phyloP scores from a whole-genome alignment of 2,113 vertebrate genomes.

The Psilopogon haemacephalus region DNA sequence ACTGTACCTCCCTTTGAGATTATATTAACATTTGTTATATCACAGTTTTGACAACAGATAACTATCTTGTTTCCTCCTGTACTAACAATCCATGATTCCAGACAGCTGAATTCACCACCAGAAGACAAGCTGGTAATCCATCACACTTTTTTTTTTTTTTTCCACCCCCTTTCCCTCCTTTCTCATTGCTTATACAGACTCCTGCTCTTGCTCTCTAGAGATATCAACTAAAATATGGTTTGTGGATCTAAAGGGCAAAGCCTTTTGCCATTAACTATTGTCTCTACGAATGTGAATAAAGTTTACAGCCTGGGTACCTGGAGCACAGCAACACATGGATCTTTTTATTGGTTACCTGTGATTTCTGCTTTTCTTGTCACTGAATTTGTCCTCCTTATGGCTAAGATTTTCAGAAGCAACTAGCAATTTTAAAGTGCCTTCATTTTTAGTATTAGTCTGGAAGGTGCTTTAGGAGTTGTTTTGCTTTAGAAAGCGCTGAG shows the following conservation, averaged over 20 bases:
- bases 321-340: not conserved
- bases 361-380: not conserved
- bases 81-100: constrained; percentile 10
- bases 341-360: constrained; percentile 7
- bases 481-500: not conserved
- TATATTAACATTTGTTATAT: constrained; percentile 46
- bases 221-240: constrained; percentile 19
- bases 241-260: constrained; percentile 36
- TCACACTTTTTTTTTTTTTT: not conserved
- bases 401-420: not conserved
- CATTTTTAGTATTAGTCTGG: not conserved
- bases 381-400: not conserved
- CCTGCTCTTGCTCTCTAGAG: constrained; percentile 41
- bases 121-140: constrained; percentile 38
- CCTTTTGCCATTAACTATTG: constrained; percentile 42
- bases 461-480: not conserved
- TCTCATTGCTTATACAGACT: constrained; percentile 26
- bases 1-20: constrained; percentile 34
- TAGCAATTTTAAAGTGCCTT: constrained; percentile 22
- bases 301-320: constrained; percentile 7
- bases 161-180: not conserved
- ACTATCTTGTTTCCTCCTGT: constrained; percentile 33
- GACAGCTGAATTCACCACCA: constrained; percentile 44
- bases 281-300: constrained; percentile 30
- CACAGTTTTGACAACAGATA: constrained; percentile 53